phyloP scores from a whole-genome alignment of 2,888 invertebrate species.

The Hydrotaea diabolus region DNA sequence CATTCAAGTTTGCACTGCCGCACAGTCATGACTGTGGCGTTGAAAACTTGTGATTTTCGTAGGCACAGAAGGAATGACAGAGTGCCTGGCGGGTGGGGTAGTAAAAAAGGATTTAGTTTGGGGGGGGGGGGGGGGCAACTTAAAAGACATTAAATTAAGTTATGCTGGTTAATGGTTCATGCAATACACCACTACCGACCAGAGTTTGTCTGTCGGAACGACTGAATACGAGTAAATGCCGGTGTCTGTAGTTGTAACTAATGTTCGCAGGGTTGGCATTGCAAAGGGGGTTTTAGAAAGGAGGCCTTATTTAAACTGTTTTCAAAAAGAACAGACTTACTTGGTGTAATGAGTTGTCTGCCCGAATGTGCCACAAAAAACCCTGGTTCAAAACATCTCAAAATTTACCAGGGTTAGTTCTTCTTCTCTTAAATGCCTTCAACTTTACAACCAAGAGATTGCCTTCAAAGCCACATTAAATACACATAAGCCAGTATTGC shows the following conservation, averaged over 20 bases:
- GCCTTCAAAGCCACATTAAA: too few relatives aligned
- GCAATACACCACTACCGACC: background rate
- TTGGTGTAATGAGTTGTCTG: too few relatives aligned
- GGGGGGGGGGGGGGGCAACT: background rate
- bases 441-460: too few relatives aligned
- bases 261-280: background rate
- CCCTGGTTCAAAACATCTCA: too few relatives aligned
- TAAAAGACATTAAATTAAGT: conserved; percentile 27
- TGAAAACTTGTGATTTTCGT: background rate
- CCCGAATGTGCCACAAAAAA: too few relatives aligned
- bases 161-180: conserved; percentile 16
- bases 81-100: too few relatives aligned
- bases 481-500: too few relatives aligned
- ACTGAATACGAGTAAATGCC: background rate
- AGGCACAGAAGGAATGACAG: background rate
- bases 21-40: background rate
- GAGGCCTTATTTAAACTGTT: background rate
- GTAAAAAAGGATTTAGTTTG: too few relatives aligned
- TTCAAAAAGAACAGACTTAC: too few relatives aligned
- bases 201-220: background rate
- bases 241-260: background rate
- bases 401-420: too few relatives aligned
- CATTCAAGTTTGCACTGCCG: background rate
- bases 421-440: too few relatives aligned
- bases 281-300: background rate